These are phyloP conservation scores for Sebastes kiyomatsui DNA, from an alignment of 2,797 vertebrate genomes.

Conservation along the genomic window DNA sequence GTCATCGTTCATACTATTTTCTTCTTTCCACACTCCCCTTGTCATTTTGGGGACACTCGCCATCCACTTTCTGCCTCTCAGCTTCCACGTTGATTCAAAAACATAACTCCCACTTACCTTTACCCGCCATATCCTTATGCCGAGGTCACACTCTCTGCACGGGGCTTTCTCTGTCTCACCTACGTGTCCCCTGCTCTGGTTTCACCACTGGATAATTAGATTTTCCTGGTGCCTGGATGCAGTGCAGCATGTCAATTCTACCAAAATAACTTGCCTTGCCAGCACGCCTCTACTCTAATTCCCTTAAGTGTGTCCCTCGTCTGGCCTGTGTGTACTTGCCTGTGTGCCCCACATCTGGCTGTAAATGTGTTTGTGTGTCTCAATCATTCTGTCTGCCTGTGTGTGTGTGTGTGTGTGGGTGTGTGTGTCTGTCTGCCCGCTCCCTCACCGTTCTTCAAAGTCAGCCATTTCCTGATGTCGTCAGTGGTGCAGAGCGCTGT, in stretches of 20 bases:
- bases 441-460: constrained; percentile 58
- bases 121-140: background rate
- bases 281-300: constrained; percentile 53
- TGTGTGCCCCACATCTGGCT: constrained; percentile 41
- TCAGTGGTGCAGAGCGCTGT: constrained; percentile 65
- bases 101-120: constrained; percentile 1
- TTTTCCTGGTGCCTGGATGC: constrained; percentile 64
- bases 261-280: constrained; percentile 68
- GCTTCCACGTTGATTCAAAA: constrained; percentile 28
- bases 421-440: background rate
- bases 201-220: constrained; percentile 61
- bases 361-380: constrained; percentile 39
- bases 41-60: background rate
- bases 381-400: constrained; percentile 26
- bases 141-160: constrained; percentile 8
- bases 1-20: constrained; percentile 8
- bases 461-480: constrained; percentile 68
- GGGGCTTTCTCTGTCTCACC: constrained; percentile 29
- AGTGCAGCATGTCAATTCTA: constrained; percentile 60
- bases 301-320: constrained; percentile 50
- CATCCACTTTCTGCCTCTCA: background rate
- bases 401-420: background rate
- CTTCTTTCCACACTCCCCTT: background rate
- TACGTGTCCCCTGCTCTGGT: constrained; percentile 32
- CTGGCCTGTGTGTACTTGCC: constrained; percentile 30